Base-by-base conservation (phyloP, 2,888 invertebrate genomes). In the Periphyllus acericola region DNA sequence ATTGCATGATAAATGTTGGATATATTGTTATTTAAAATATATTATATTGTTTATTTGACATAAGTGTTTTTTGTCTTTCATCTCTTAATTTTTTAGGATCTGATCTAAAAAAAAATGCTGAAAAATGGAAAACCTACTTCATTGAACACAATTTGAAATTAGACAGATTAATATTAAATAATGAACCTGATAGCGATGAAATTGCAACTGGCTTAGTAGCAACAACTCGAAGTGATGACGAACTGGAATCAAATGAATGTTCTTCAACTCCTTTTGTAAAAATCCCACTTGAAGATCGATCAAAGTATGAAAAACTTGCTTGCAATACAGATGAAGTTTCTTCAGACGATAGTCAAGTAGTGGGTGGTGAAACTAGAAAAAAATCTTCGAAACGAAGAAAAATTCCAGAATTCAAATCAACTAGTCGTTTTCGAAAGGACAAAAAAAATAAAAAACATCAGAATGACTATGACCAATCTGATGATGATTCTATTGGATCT, bases 251-350 rank as follows among this genome's bases (percentile, higher is more conserved):
- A 29, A 88, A 89, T 74, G 89, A 83, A 74, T 88, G 82, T 78
- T 89, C 89, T 68, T 92, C 93, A 29, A 92, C 93, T 82, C 92
- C 93, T 0, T 94, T 94, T 91, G 93, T 94, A 0, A 93, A 93
- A 90, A 93, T 94, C 0, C 95, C 95, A 0, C 90, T 94, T 8
- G 95, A 95, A 90, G 95, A 95, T 91, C 93, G 95, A 55, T 95
- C 95, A 34, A 95, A 95, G 90, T 96, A 96, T 91, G 95, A 95
- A 90, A 96, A 96, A 91, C 92, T 96, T 79, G 93, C 94, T 3
- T 94, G 93, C 90, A 94, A 93, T 90, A 91, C 91, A 0, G 93
- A 93, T 89, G 94, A 94, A 89, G 91, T 93, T 78, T 94, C 93
- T 74, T 93, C 92, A 89, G 93, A 93, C 90, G 93, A 93, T 90